phyloP scores from a whole-genome alignment of 2,888 invertebrate species.

The Baronia brevicornis region DNA sequence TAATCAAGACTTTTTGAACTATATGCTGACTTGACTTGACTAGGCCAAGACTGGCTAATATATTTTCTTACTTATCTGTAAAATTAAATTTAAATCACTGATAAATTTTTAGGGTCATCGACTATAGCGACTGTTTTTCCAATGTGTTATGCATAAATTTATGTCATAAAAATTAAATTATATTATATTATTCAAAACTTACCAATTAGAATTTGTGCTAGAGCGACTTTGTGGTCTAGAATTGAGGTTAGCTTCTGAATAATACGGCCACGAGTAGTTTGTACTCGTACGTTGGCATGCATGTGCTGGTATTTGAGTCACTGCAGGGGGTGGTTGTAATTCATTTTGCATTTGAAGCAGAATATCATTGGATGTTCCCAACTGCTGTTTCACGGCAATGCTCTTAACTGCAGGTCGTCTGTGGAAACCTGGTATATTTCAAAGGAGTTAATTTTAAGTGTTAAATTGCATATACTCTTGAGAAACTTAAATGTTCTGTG shows the following conservation, averaged over 20 bases:
- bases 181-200: constrained; percentile 19
- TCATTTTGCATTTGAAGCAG: constrained; percentile 88
- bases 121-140: too few species aligned
- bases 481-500: too few species aligned
- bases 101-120: too few species aligned
- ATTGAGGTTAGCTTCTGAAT: constrained; percentile 75
- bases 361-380: constrained; percentile 87
- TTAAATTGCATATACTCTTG: too few species aligned
- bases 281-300: constrained; percentile 54
- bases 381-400: constrained; percentile 84
- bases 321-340: constrained; percentile 53
- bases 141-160: too few species aligned
- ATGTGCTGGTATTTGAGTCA: constrained; percentile 41
- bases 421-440: constrained; percentile 76
- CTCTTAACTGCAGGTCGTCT: constrained; percentile 92
- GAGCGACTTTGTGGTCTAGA: constrained; percentile 60
- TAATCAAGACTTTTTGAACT: too few species aligned
- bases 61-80: too few species aligned
- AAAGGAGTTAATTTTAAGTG: background rate
- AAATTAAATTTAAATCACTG: too few species aligned
- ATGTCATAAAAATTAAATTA: background rate
- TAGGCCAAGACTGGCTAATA: too few species aligned
- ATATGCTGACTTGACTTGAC: too few species aligned
- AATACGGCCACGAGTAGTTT: constrained; percentile 79
- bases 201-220: constrained; percentile 58